A percentile compares a stretch with the other conserved stretches of the same genome.
phyloP scores from a whole-genome alignment of 2,888 invertebrate genomes.

The Melanostoma mellinum region DNA sequence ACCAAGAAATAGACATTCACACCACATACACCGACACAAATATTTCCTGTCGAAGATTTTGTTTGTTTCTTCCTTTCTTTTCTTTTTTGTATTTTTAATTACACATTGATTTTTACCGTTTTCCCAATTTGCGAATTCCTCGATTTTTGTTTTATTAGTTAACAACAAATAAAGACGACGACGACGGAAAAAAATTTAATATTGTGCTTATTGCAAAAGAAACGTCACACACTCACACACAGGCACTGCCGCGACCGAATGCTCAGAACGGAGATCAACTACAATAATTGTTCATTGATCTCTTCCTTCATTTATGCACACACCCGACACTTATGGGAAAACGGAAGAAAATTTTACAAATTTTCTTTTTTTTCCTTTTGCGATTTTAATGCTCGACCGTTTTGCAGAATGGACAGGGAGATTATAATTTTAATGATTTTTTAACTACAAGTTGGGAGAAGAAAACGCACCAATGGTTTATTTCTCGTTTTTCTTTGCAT shows the following conservation, averaged over 20 bases:
- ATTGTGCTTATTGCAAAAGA: constrained; percentile 51
- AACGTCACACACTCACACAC: constrained; percentile 41
- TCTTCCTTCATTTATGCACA: constrained; percentile 60
- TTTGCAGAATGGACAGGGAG: constrained; percentile 21
- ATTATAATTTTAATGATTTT: neutral
- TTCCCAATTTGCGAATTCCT: constrained; percentile 31
- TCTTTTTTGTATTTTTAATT: constrained; percentile 27
- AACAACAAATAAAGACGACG: no score
- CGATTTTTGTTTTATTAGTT: constrained; percentile 24
- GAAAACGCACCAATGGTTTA: constrained; percentile 29
- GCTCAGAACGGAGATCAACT: constrained; percentile 41
- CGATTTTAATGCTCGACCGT: constrained; percentile 49
- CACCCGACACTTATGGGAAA: constrained; percentile 49
- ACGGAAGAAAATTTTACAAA: constrained; percentile 39
- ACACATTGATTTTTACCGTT: constrained; percentile 59
- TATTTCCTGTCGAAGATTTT: constrained; percentile 22
- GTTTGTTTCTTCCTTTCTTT: no score
- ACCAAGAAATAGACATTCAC: constrained; percentile 39
- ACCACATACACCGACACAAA: constrained; percentile 35
- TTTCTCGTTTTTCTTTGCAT: constrained; percentile 26
- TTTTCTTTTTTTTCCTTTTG: constrained; percentile 10
- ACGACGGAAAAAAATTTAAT: constrained; percentile 16
- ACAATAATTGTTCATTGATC: constrained; percentile 68
- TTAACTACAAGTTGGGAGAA: neutral
- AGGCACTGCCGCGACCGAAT: constrained; percentile 8